Evolutionary conservation across 2,888 invertebrate species (phyloP), one percentile per base, ranked within the genome.

Genomic region (Mesoligia furuncula): DNA sequence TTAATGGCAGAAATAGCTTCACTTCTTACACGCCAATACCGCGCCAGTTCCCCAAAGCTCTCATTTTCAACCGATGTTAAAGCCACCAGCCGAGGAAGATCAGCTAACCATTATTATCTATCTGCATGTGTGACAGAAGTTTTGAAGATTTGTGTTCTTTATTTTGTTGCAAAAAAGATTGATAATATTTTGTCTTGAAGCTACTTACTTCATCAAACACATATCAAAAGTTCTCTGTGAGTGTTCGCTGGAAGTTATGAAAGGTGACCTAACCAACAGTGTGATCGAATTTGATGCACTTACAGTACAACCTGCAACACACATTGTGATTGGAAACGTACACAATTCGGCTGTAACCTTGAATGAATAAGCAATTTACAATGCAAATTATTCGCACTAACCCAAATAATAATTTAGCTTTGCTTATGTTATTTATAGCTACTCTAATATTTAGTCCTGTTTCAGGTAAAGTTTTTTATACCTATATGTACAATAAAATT

Each of bases 401-500:
- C 27, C 67, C 45, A 64, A 62, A 71, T 57, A 31, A 78, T 59
- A 54, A 48, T 57, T 27, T 65, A 66, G 54, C 36, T 51, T 73
- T 17, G 51, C 73, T 69, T 79, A 67, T 48, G 42, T 75, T 83
- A 59, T 62, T n/a, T 71, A 75, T 68, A 79, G 66, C 72, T 86
- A 75, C 70, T 54, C 54, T 74, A 76, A 71, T 64, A 45, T 70
- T 39, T 79, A 90, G 79, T 87, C 92, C 91, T 90, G 90, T 87
- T 84, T 84, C 90, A 91, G 87, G 89, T 89, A 79, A 88, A 87
- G 75, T 87, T 86, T 79, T 64, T 75, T 78, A 87, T 70, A 80
- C 81, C 84, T 88, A 87, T 82, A 86, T 85, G 64, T 83, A 87
- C 82, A 85, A 86, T 87, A 92, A 92, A 93, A 91, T 80, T 81